These are phyloP conservation scores for Opisthograptis luteolata DNA, from an alignment of 2,888 invertebrate genomes.

Conservation along the genomic window DNA sequence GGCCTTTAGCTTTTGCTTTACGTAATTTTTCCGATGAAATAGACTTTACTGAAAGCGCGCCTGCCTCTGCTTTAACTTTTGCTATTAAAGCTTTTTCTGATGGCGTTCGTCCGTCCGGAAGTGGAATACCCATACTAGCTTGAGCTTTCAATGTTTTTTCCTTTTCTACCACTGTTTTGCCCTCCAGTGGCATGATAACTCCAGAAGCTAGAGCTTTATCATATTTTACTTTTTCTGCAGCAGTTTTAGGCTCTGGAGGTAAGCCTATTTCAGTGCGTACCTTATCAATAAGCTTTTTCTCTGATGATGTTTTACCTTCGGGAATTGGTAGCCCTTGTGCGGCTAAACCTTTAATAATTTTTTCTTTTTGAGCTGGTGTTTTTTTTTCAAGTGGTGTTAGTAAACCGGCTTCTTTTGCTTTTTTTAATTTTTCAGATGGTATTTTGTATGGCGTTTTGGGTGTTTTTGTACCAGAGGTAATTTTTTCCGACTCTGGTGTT, in stretches of 20 bases:
- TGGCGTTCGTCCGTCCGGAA: constrained; percentile 41
- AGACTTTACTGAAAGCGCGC: not conserved
- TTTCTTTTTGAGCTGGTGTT: constrained; percentile 42
- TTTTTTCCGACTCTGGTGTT: constrained; percentile 23
- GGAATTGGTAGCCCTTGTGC: constrained; percentile 39
- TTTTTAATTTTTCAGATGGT: constrained; percentile 52
- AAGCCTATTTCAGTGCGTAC: constrained; percentile 39
- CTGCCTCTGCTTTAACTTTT: constrained; percentile 37
- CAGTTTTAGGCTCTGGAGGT: constrained; percentile 41
- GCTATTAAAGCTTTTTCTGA: constrained; percentile 40
- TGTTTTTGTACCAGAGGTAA: not conserved
- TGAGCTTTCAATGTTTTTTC: constrained; percentile 35
- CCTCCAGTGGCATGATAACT: constrained; percentile 38
- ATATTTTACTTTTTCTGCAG: constrained; percentile 24
- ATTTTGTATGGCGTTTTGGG: constrained; percentile 33
- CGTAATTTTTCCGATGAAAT: not conserved
- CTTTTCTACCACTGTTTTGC: constrained; percentile 35
- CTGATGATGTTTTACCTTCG: constrained; percentile 42
- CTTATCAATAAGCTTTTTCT: constrained; percentile 41
- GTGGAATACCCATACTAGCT: constrained; percentile 34
- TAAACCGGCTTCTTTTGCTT: constrained; percentile 30
- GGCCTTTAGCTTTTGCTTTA: constrained; percentile 10
- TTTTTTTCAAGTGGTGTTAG: constrained; percentile 44
- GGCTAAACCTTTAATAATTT: constrained; percentile 37
- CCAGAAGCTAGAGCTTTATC: constrained; percentile 34